A percentile compares a stretch with the other conserved stretches of the same genome.
Conservation (phyloP, 2,888 invertebrate species). For the Stenichneumon culpator region DNA sequence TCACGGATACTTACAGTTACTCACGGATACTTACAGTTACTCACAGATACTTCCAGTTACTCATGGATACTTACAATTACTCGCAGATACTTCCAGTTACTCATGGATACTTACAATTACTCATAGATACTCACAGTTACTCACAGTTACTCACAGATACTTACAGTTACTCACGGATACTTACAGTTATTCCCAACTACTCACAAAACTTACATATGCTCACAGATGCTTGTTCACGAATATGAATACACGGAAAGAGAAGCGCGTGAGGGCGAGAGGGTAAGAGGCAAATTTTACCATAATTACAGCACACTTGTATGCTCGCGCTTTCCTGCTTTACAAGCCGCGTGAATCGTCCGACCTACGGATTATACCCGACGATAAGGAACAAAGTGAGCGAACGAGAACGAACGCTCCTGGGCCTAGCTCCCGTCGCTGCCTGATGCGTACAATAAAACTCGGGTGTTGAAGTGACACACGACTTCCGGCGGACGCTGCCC, state of each 20-base stretch:
- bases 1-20: too few relatives aligned
- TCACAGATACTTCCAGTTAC: too few relatives aligned
- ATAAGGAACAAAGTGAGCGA: constrained; percentile 31
- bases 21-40: too few relatives aligned
- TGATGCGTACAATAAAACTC: constrained; percentile 32
- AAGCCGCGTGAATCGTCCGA: constrained; percentile 10
- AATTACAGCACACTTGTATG: constrained; percentile 1
- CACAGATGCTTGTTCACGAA: too few relatives aligned
- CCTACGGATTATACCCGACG: constrained; percentile 31
- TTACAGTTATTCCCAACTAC: too few relatives aligned
- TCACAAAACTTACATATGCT: too few relatives aligned
- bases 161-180: too few relatives aligned
- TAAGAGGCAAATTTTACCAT: neutral
- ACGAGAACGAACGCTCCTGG: constrained; percentile 9
- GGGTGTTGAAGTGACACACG: constrained; percentile 61
- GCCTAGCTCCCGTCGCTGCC: neutral
- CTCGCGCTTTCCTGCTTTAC: constrained; percentile 29
- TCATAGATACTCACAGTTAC: too few relatives aligned
- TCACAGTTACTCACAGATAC: too few relatives aligned
- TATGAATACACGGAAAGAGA: too few relatives aligned
- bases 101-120: too few relatives aligned
- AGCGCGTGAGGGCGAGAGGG: neutral
- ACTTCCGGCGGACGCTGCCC: constrained; percentile 58
- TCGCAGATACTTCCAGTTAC: neutral
- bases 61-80: too few relatives aligned